Evolutionary conservation across 64 coral and sea anemone species (phyloP), one percentile per base, ranked within the genome.

Genomic region (Pocillopora damicornis): DNA sequence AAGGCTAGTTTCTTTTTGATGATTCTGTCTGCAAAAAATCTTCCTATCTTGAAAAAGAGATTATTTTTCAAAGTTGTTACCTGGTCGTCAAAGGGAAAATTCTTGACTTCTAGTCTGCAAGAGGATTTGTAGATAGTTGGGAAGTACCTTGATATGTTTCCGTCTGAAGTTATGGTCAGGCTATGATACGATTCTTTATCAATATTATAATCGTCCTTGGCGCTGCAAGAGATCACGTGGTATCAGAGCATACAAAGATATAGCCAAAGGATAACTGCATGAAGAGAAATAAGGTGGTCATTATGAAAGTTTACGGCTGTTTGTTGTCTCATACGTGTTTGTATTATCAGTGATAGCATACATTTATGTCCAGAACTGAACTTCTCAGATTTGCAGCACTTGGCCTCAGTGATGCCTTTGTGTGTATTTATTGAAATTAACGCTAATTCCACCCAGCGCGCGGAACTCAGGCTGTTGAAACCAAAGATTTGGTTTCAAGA

Each of bases 81-180:
- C 87, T 96, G 94, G 60, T 96, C 91, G 36, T 96, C 94, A 67
- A 96, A 96, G 35, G 94, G 94, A 77, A 96, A 96, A 66, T 93
- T 75, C 17, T 84, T 96, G 9, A 96, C 83, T n/a, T 89, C 92
- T 76, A 96, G 86, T n/a, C 82, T 93, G 61, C 94, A 96, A 4
- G 94, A 96, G 37, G 91, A 83, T 89, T 90, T 96, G 83, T 96
- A 96, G 56, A 96, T 96, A 20, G 94, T 96, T 5, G 94, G 94
- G 35, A 96, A 96, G 80, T 82, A 96, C n/a, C 94, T 82, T 35
- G 76, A 58, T 42, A 96, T 89, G 30, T 45, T 63, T 5, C 94
- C 94, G 56, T 88, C 75, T 14, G 88, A 89, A 35, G 84, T 82
- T 75, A 96, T 96, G 1, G 94, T 92, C 12, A 96, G 69, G 76